Conservation (phyloP, 2,113 vertebrate species). For the Cynopterus brachyotis region DNA sequence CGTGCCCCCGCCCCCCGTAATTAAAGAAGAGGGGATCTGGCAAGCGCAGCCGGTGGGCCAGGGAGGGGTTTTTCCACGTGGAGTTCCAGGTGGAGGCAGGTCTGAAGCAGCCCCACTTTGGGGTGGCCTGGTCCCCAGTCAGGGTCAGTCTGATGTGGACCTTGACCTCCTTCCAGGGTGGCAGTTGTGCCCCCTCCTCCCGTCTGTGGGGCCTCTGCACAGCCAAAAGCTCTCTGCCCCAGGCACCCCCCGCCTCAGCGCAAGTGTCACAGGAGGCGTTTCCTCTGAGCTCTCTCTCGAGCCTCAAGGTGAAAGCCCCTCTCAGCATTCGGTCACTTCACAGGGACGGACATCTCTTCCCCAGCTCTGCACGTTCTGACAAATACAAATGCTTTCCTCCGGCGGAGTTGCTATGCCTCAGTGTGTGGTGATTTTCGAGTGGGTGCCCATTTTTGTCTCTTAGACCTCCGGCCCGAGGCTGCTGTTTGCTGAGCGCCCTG, state of each 20-base stretch:
- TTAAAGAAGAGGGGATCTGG: background rate
- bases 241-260: background rate
- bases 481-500: background rate
- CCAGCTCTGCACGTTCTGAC: background rate
- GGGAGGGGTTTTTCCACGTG: background rate
- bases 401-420: background rate
- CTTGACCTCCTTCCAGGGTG: background rate
- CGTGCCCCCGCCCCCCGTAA: fast-evolving
- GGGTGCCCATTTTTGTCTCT: background rate
- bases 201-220: background rate
- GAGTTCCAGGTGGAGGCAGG: background rate
- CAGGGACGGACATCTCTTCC: background rate
- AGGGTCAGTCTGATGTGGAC: background rate
- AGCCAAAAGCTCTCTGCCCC: background rate
- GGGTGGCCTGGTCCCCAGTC: background rate
- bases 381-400: background rate
- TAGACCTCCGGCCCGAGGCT: background rate
- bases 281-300: background rate
- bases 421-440: background rate
- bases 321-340: background rate
- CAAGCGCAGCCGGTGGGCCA: background rate
- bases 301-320: background rate
- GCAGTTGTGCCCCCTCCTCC: background rate
- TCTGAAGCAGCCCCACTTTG: background rate
- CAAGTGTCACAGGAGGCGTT: background rate